Evolutionary conservation across 1,140 invertebrate species (phyloP).

Genomic region (Nephotettix cincticeps): DNA sequence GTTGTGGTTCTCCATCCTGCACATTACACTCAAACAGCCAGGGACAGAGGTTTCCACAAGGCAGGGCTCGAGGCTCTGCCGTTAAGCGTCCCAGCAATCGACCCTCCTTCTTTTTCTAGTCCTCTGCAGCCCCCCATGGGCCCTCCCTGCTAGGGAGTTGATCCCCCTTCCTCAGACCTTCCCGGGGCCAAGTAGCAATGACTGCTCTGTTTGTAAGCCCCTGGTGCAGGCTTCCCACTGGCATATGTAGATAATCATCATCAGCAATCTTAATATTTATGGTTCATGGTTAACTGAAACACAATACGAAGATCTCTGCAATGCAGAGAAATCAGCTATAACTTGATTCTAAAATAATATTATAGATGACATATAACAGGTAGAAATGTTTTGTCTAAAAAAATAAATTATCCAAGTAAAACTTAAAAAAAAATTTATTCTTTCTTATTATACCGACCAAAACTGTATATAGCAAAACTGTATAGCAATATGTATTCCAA

Average conservation of each 20-base stretch:
- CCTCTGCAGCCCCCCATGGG: slow-evolving; percentile 28
- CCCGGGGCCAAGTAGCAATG: slow-evolving; percentile 36
- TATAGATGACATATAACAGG: no score
- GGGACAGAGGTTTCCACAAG: slow-evolving; percentile 35
- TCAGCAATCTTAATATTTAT: no score
- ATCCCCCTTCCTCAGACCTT: slow-evolving; percentile 31
- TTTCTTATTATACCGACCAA: no score
- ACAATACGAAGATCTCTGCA: no score
- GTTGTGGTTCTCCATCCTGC: slow-evolving; percentile 33
- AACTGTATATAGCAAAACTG: no score
- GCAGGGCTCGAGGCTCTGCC: slow-evolving; percentile 20
- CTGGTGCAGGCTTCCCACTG: slow-evolving; percentile 45
- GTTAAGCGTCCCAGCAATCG: slow-evolving; percentile 28
- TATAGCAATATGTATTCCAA: no score
- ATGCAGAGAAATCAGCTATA: no score
- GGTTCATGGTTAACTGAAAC: no score
- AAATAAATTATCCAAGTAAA: no score
- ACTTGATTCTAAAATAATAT: no score
- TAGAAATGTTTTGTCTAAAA: no score
- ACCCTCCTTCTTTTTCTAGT: slow-evolving; percentile 33
- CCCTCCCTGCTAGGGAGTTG: slow-evolving; percentile 31
- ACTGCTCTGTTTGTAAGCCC: slow-evolving; percentile 35
- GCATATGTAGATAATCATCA: slow-evolving; percentile 38
- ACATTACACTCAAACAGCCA: slow-evolving; percentile 34
- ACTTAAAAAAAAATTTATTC: no score